Percentiles rank a stretch among this genome's conserved stretches.
Conservation (phyloP, 2,888 invertebrate genomes). For the Lasioglossum vierecki region DNA sequence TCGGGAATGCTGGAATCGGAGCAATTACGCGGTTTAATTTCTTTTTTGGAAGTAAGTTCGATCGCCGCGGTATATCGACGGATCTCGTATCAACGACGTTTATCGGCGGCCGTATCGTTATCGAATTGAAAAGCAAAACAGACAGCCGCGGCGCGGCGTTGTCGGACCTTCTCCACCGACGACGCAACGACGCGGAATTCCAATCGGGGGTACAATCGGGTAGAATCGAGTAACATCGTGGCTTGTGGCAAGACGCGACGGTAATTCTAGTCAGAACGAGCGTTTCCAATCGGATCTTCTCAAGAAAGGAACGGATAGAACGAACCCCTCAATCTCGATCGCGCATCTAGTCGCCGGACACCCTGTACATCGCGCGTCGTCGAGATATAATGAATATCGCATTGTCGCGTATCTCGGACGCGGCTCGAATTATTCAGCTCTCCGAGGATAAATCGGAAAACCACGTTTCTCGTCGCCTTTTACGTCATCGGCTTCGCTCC, state of each 20-base stretch:
- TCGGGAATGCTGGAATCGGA: neutral
- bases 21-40: neutral
- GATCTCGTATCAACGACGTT: conserved; percentile 2
- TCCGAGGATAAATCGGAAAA: conserved; percentile 44
- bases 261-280: neutral
- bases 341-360: neutral
- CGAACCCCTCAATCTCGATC: neutral
- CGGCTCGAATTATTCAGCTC: conserved; percentile 44
- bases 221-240: neutral
- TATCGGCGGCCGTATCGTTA: conserved; percentile 13
- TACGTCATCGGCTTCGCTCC: conserved; percentile 24
- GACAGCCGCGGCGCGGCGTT: neutral
- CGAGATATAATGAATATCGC: conserved; percentile 22
- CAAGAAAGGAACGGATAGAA: neutral
- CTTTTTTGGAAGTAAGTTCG: neutral
- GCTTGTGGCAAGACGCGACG: neutral
- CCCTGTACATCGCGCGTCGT: neutral
- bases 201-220: neutral
- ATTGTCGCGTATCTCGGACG: conserved; percentile 35
- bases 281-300: neutral
- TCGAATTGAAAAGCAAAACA: conserved; percentile 22
- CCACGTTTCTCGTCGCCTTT: conserved; percentile 33
- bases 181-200: neutral
- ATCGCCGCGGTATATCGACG: conserved; percentile 3
- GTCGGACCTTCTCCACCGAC: neutral